Base-by-base conservation (phyloP, 2,113 vertebrate genomes). In the Poeciliopsis turrubarensis region DNA sequence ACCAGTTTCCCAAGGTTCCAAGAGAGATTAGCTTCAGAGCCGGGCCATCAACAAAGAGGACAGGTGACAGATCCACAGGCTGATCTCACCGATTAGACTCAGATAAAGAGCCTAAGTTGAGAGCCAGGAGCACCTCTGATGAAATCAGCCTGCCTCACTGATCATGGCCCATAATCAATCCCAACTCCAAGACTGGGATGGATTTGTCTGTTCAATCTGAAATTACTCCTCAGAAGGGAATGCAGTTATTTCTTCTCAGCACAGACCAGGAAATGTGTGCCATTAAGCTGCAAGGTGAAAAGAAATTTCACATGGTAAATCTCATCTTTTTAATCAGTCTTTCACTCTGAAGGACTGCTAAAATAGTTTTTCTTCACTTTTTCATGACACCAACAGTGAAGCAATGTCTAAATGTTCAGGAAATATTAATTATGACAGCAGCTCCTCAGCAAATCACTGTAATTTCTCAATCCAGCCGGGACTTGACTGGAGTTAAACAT, bases 31-130 rank as follows among this genome's bases (percentile, higher is more conserved):
- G 85, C 78, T 72, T 51, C 86, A 76, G 74, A 83, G 79, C 66
- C 81, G 82, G 79, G 47, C 66, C 80, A 60, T 90, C 88, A 91
- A 89, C 87, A 87, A 76, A 85, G 81, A 85, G 83, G 88, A 84
- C 78, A 27, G 83, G 91, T 93, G 92, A 93, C 92, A 94, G 93
- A 94, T 94, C 95, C 93, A 94, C 92, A 95, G 92, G 90, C 92
- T 84, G 92, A 93, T 93, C 89, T 89, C 81, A 81, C 89, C 89
- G 72, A 93, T 94, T 95, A 93, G 92, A 84, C 91, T 80, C 80
- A 85, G 91, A 94, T 93, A 90, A 94, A 75, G 80, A 90, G 81
- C 60, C 85, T 74, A 80, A 86, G 88, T 76, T 85, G 89, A 86
- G 85, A 80, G 72, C 75, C 72, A 70, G 17, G 32, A 81, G 86